Conservation (phyloP, 2,888 invertebrate genomes). For the Orthosia gracilis region DNA sequence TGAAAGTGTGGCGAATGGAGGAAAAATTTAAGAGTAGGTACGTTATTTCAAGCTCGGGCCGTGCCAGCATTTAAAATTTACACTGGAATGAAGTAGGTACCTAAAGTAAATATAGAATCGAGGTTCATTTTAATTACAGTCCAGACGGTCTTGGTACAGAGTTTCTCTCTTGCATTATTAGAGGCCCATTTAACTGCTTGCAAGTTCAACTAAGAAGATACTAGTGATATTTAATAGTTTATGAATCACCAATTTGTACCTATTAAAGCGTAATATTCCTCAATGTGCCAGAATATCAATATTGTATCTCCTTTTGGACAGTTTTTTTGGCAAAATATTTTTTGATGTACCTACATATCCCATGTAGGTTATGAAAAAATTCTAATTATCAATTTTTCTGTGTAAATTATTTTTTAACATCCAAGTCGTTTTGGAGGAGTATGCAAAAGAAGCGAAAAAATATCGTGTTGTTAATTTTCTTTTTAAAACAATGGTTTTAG, state of each 20-base stretch:
- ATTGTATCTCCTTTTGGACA: too few relatives aligned
- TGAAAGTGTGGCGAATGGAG: background rate
- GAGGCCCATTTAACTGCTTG: slow-evolving; percentile 6
- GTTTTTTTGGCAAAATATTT: too few relatives aligned
- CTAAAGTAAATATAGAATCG: slow-evolving; percentile 11
- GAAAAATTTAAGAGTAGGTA: background rate
- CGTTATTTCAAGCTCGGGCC: slow-evolving; percentile 1
- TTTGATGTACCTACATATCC: too few relatives aligned
- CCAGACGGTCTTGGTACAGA: background rate
- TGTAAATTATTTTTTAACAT: too few relatives aligned
- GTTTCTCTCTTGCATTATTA: slow-evolving; percentile 5
- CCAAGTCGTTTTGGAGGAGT: too few relatives aligned
- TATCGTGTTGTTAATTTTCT: too few relatives aligned
- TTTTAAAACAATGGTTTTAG: too few relatives aligned
- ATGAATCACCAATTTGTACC: background rate
- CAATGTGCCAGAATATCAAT: too few relatives aligned
- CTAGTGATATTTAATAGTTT: background rate
- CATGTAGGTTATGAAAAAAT: too few relatives aligned
- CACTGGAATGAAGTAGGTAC: background rate
- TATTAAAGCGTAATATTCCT: too few relatives aligned
- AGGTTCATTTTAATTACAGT: background rate
- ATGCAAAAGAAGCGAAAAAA: too few relatives aligned
- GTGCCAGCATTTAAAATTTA: slow-evolving; percentile 2
- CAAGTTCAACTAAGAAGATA: background rate
- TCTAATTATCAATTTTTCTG: too few relatives aligned